Evolutionary conservation across 1,140 invertebrate species (phyloP), one percentile per base, ranked within the genome.

Genomic region (Macrostomum lignano): DNA sequence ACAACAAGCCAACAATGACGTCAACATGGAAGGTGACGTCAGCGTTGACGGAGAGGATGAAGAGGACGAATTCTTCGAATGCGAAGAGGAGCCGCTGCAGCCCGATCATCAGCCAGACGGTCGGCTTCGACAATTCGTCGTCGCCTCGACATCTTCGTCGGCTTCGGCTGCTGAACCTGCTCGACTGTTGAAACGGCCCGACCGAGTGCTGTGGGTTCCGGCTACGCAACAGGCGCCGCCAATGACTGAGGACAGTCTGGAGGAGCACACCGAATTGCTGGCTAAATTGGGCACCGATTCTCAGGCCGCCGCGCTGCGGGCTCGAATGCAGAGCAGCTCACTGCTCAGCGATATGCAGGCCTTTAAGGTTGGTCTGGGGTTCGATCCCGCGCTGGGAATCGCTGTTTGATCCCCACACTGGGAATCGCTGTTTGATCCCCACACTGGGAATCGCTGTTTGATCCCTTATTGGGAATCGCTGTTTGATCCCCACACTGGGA

Each of bases 311-410:
- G 70, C 77, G 51, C 59, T 84, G 28, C 65, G 81, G 29, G 77
- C 79, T 0, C 68, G 72, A 48, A 72, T 93, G 63, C 88, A 94
- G 72, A 81, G 76, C 48, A 77, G 81, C 1, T 79, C 77, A 6
- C 58, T 96, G 6, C 59, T 84, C 3, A 91, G 82, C 0, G 88
- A 96, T 51, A 94, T 94, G 82, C 78, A 94, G 52, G 76, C 82
- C 1, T 94, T 96, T 46, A 93, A 93, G 58, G 69, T 70, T n/a
- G n/a, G n/a, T 93, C n/a, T n/a, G n/a, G n/a, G n/a, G n/a, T n/a
- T n/a, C n/a, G n/a, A n/a, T n/a, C n/a, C n/a, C n/a, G n/a, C n/a
- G n/a, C n/a, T n/a, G n/a, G n/a, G n/a, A n/a, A n/a, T n/a, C n/a
- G n/a, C n/a, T n/a, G n/a, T n/a, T n/a, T n/a, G n/a, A n/a, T n/a